Evolutionary conservation across 2,113 vertebrate genomes (phyloP).

Genomic region (Orthonyx spaldingii): DNA sequence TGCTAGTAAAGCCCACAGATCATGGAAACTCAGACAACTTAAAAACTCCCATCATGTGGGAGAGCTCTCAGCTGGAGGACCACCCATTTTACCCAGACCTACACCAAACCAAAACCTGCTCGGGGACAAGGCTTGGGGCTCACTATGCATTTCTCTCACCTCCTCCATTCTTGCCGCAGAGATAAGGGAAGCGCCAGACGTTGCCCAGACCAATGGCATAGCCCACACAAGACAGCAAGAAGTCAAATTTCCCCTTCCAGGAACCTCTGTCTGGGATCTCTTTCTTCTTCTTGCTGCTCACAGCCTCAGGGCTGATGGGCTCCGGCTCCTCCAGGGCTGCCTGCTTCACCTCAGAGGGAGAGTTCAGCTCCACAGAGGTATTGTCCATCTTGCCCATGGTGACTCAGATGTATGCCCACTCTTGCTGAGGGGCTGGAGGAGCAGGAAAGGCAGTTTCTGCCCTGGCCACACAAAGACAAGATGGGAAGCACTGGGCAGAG

Average conservation of each 20-base stretch:
- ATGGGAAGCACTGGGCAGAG: neutral
- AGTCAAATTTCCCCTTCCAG: conserved; percentile 92
- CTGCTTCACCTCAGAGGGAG: conserved; percentile 76
- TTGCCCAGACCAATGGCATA: conserved; percentile 89
- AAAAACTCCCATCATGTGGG: neutral
- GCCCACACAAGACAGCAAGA: conserved; percentile 87
- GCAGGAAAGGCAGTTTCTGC: neutral
- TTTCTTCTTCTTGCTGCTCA: conserved; percentile 51
- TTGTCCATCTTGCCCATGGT: conserved; percentile 82
- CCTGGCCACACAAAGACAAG: fast-evolving
- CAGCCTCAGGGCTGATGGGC: neutral
- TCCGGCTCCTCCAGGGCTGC: conserved; percentile 74
- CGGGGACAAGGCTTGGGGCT: neutral
- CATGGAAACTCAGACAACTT: neutral
- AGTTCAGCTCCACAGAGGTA: conserved; percentile 78
- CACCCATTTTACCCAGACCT: neutral
- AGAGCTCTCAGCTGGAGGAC: neutral
- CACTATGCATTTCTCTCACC: conserved; percentile 58
- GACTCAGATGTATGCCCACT: neutral
- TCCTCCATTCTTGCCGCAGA: conserved; percentile 91
- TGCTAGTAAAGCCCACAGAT: neutral
- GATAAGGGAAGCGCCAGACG: conserved; percentile 90
- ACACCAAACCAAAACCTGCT: neutral
- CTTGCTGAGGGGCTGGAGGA: neutral
- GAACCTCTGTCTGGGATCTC: conserved; percentile 79